These are phyloP conservation scores for Ariopsis seemanni DNA, from an alignment of 2,113 vertebrate genomes.

Conservation along the genomic window DNA sequence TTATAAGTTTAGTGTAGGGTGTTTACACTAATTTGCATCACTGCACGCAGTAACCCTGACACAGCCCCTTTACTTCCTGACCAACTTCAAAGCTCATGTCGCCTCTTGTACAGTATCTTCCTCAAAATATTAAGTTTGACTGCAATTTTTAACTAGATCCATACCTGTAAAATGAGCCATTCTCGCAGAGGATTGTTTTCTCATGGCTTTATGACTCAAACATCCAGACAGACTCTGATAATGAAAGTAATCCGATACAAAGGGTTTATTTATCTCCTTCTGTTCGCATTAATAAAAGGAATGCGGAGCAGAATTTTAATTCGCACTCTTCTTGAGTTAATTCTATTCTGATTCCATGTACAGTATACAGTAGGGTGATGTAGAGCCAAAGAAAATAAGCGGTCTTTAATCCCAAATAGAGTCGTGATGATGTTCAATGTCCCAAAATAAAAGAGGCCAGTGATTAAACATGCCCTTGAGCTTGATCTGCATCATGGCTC, in stretches of 20 bases:
- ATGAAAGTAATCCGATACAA: neutral
- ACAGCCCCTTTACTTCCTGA: neutral
- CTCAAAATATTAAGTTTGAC: neutral
- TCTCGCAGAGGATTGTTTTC: neutral
- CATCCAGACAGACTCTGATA: neutral
- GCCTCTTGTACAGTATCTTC: neutral
- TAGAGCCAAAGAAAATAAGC: neutral
- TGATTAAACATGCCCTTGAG: neutral
- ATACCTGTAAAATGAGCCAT: neutral
- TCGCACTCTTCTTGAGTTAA: neutral
- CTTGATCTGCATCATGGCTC: neutral
- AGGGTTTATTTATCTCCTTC: neutral
- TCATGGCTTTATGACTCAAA: neutral
- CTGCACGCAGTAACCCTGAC: too few relatives aligned
- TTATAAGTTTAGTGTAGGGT: too few relatives aligned
- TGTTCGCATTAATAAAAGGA: neutral
- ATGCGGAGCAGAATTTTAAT: neutral
- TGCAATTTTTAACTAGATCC: neutral
- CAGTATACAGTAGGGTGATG: too few relatives aligned
- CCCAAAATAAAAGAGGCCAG: neutral
- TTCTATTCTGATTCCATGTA: neutral
- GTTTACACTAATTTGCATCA: too few relatives aligned
- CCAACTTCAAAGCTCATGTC: neutral
- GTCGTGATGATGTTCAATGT: neutral
- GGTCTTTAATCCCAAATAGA: neutral